Evolutionary conservation across 2,888 invertebrate genomes (phyloP), one percentile per base, ranked within the genome.

Genomic region (Dryocosmus kuriphilus): DNA sequence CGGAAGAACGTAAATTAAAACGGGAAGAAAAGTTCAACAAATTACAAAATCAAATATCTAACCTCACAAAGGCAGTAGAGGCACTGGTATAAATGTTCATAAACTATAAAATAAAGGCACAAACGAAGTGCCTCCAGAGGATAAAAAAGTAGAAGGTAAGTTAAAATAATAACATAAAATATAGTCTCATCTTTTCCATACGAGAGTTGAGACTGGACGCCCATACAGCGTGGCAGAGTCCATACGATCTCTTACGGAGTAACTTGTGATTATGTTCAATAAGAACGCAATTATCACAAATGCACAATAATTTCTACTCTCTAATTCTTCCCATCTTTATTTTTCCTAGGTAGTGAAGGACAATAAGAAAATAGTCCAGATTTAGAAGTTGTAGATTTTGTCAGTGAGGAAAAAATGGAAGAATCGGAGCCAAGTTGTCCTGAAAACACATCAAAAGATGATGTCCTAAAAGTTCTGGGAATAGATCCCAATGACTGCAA

Each of bases 391-490:
- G 22, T 38, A 35, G 41, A 57, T 16, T 35, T 7, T 61, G 30
- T 2, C 2, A 30, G 35, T 61, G 6, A n/a, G 3, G 32, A 62
- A 35, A 0, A 32, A 32, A 16, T 30, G 30, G 27, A 24, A 41
- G 41, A 41, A 41, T 71, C 22, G 46, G 9, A 0, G 22, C 11
- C 19, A 22, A 38, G 62, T 38, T 1, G 7, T 38, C n/a, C 27
- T 3, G 41, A 67, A 14, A 51, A 35, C 22, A 30, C 55, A 75
- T 38, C n/a, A n/a, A 27, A 57, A 27, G 55, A 57, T 30, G 6
- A 61, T 77, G 57, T 75, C 11, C 61, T 77, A 16, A 77, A 77
- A 55, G 65, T 46, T 9, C 41, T 81, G n/a, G 79, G 79, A 55
- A 41, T 79, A 22, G 78, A 80, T 65, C 71, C 62, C 14, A 75